Percentiles rank a stretch among this genome's conserved stretches.
phyloP scores from a whole-genome alignment of 2,113 vertebrate species.

The Sakesphorus luctuosus region DNA sequence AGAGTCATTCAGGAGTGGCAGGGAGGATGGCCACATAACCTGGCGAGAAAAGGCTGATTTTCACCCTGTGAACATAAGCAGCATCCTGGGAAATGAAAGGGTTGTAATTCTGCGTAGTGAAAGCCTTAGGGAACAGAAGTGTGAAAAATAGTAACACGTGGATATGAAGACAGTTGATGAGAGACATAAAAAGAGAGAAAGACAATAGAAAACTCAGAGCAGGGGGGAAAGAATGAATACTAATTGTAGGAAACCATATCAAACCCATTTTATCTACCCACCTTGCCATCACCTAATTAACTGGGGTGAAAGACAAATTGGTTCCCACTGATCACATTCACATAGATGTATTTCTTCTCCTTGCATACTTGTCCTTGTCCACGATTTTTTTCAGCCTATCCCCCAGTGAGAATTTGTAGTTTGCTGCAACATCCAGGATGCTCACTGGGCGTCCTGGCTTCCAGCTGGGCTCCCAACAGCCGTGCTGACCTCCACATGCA shows the following conservation, averaged over 20 bases:
- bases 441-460: background rate
- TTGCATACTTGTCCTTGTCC: background rate
- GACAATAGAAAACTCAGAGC: background rate
- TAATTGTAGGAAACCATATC: background rate
- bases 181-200: background rate
- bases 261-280: background rate
- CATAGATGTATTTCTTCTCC: background rate
- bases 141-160: background rate
- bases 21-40: background rate
- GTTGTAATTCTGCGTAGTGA: background rate
- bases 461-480: background rate
- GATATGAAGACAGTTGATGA: background rate
- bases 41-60: constrained; percentile 19
- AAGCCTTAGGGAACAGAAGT: background rate
- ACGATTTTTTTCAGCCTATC: background rate
- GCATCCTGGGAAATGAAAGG: constrained; percentile 3
- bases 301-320: background rate
- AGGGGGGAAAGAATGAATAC: fast-evolving
- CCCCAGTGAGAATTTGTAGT: background rate
- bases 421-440: background rate
- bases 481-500: fast-evolving
- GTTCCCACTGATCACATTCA: background rate
- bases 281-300: background rate
- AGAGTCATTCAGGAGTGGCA: background rate
- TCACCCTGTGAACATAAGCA: background rate